These are phyloP conservation scores for Ammospiza caudacuta DNA, from an alignment of 2,113 vertebrate genomes.

Conservation along the genomic window DNA sequence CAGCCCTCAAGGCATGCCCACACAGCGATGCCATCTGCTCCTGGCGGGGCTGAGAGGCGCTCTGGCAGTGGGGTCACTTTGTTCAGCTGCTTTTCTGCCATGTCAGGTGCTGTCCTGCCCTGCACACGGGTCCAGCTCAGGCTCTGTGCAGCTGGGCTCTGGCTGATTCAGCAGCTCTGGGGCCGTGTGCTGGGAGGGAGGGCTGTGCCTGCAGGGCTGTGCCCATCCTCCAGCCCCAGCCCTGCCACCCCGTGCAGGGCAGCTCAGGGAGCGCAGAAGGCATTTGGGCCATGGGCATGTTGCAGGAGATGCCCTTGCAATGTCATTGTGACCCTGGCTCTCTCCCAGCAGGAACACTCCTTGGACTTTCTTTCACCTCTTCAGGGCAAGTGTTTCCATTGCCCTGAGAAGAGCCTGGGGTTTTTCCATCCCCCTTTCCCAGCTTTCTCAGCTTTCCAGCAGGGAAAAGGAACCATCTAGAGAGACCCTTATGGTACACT, in stretches of 20 bases:
- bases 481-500: background rate
- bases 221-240: background rate
- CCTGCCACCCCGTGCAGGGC: background rate
- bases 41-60: background rate
- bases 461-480: background rate
- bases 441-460: background rate
- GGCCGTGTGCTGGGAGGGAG: background rate
- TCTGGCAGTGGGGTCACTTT: background rate
- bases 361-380: background rate
- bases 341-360: background rate
- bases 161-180: background rate
- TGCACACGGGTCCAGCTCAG: fast-evolving
- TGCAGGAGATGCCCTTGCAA: background rate
- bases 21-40: background rate
- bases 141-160: background rate
- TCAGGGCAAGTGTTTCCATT: background rate
- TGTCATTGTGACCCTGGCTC: background rate
- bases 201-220: background rate
- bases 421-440: background rate
- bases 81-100: background rate
- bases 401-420: background rate
- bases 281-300: background rate
- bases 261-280: background rate
- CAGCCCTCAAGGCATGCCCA: background rate
- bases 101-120: background rate